Base-by-base conservation (phyloP, 2,797 vertebrate genomes). In the Neosilurus hyrtlii region DNA sequence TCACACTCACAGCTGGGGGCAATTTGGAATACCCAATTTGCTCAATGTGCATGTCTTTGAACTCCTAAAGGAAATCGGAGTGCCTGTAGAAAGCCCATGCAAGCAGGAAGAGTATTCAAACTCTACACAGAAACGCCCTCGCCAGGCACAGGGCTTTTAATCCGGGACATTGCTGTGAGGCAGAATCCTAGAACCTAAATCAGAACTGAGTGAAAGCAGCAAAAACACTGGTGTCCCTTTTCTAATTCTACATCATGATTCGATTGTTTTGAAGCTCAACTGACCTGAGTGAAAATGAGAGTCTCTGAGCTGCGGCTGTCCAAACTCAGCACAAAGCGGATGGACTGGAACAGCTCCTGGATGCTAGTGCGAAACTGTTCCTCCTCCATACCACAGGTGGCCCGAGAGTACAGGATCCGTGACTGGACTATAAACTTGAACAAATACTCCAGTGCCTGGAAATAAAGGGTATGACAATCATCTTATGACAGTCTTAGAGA, bases 351-450 rank as follows among this genome's bases (percentile, higher is more conserved):
- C 87, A 99, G 97, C 85, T 99, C 98, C 83, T 99, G 98, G 92
- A 99, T 97, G 92, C 96, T 99, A 49, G 95, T 94, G 82, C 97
- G 93, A 90, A 99, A 99, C 86, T 96, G 96, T 79, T 99, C 98
- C 88, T 99, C 98, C 89, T 99, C 98, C 97, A 99, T 96, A 70
- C 98, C 98, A 54, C 97, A 98, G 73, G 98, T 99, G 88, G 98
- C 97, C 90, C 98, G 95, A 9, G 97, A 97, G 90, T 99, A 99
- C 89, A 99, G 94, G 92, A 98, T 96, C n/a, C 98, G 96, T 18
- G 97, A 99, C 93, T 99, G 98, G 85, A 99, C 96, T 76, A 99
- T 99, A 91, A 99, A 99, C 94, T 99, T 99, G 92, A 99, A 99
- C 91, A 99, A 96, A 90, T 99, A 99, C 92, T 99, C 98, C 90